Percentiles rank a stretch among this genome's conserved stretches.
phyloP scores from a whole-genome alignment of 1,140 invertebrate species.

The Brachionus angularis region DNA sequence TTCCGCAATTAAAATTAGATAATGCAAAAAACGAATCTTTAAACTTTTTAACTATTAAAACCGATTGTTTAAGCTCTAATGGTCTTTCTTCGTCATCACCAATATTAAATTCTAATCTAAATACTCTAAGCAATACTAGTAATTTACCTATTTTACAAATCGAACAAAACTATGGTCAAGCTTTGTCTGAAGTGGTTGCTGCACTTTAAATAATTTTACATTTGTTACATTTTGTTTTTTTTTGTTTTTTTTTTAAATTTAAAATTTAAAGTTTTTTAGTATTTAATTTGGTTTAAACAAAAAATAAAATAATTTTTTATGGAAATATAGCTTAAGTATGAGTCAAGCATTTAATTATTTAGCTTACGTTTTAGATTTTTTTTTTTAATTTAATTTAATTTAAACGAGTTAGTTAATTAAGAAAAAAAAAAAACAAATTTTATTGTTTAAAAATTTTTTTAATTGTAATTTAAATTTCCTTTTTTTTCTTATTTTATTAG shows the following conservation, averaged over 20 bases:
- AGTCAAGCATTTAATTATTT: background rate
- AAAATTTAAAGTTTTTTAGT: too few relatives aligned
- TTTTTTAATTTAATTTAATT: slow-evolving; percentile 10
- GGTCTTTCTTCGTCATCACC: slow-evolving; percentile 49
- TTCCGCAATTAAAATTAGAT: slow-evolving; percentile 57
- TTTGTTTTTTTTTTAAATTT: too few relatives aligned
- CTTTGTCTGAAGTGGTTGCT: slow-evolving; percentile 59
- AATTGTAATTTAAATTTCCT: too few relatives aligned
- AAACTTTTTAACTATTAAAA: background rate
- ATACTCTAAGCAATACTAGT: slow-evolving; percentile 57
- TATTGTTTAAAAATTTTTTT: too few relatives aligned
- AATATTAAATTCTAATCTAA: too few relatives aligned
- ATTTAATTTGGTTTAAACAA: too few relatives aligned
- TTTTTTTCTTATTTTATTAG: too few relatives aligned
- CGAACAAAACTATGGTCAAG: slow-evolving; percentile 61
- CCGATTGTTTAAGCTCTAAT: slow-evolving; percentile 25
- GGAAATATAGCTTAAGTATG: too few relatives aligned
- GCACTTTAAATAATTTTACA: background rate
- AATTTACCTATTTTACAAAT: slow-evolving; percentile 58
- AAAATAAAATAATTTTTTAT: too few relatives aligned
- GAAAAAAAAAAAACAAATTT: too few relatives aligned
- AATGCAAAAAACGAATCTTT: slow-evolving; percentile 44
- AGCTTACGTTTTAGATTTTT: slow-evolving; percentile 5
- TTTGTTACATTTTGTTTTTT: too few relatives aligned
- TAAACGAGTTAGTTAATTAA: too few relatives aligned